Percentiles rank a stretch among this genome's conserved stretches.
Conservation (phyloP, 2,888 invertebrate genomes). For the Adelognathus sp. region DNA sequence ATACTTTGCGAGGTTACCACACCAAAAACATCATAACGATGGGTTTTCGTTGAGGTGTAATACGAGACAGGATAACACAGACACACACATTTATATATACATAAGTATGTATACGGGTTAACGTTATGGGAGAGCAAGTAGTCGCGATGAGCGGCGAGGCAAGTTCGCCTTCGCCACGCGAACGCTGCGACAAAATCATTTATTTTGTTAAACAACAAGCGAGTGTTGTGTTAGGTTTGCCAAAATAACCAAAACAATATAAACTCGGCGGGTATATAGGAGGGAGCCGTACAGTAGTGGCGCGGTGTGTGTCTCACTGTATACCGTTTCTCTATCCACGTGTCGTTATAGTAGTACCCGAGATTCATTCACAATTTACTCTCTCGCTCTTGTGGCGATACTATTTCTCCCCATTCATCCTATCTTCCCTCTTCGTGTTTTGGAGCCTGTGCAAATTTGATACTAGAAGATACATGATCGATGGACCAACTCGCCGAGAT, state of each 20-base stretch:
- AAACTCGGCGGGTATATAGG: constrained; percentile 40
- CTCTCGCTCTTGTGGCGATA: constrained; percentile 29
- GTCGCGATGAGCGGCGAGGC: constrained; percentile 40
- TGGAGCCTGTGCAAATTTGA: too few relatives aligned
- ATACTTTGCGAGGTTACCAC: constrained; percentile 17
- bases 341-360: constrained; percentile 48
- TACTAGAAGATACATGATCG: too few relatives aligned
- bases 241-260: constrained; percentile 79
- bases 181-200: constrained; percentile 77
- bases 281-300: constrained; percentile 18
- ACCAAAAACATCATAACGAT: constrained; percentile 20
- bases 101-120: neutral
- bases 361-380: constrained; percentile 51
- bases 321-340: constrained; percentile 26
- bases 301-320: constrained; percentile 13
- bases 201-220: constrained; percentile 80
- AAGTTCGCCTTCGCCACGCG: constrained; percentile 27
- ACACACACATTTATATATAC: constrained; percentile 13
- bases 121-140: constrained; percentile 19
- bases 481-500: too few relatives aligned
- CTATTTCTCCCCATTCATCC: constrained; percentile 44
- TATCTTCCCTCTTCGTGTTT: neutral
- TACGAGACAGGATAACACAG: constrained; percentile 37
- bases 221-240: constrained; percentile 79
- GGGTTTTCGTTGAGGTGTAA: constrained; percentile 44